These are phyloP conservation scores for Hydropsyche betteni DNA, from an alignment of 2,888 invertebrate genomes.

Conservation along the genomic window DNA sequence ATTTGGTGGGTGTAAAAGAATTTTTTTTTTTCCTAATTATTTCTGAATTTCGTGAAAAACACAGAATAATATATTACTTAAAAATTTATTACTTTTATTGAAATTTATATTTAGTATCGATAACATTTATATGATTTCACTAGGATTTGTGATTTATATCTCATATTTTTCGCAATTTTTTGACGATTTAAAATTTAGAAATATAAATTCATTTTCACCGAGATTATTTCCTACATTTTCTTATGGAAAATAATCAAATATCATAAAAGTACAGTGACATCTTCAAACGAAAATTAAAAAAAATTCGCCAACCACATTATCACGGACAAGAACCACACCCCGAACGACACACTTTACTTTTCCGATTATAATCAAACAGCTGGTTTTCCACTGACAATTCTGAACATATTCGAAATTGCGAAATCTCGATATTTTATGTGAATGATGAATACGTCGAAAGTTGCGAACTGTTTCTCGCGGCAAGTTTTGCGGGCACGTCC, in stretches of 20 bases:
- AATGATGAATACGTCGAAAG: constrained; percentile 15
- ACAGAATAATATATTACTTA: too few relatives aligned
- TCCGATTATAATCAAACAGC: not conserved
- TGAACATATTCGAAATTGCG: not conserved
- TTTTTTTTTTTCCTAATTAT: too few relatives aligned
- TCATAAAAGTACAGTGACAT: constrained; percentile 11
- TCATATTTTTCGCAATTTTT: too few relatives aligned
- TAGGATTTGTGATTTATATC: too few relatives aligned
- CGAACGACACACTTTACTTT: not conserved
- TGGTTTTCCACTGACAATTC: not conserved
- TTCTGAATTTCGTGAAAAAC: too few relatives aligned
- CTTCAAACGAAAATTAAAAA: constrained; percentile 22
- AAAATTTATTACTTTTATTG: too few relatives aligned
- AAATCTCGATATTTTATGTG: not conserved
- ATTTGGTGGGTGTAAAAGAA: not conserved
- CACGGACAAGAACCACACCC: not conserved
- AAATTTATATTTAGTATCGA: too few relatives aligned
- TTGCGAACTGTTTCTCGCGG: not conserved
- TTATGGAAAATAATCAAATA: not conserved
- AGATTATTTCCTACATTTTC: not conserved
- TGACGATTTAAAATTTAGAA: not conserved
- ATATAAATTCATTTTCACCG: not conserved
- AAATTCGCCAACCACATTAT: not conserved
- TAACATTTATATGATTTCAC: too few relatives aligned
- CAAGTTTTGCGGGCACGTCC: constrained; percentile 19